Evolutionary conservation across 2,797 vertebrate species (phyloP), one percentile per base, ranked within the genome.

Genomic region (Sebastiscus tertius): DNA sequence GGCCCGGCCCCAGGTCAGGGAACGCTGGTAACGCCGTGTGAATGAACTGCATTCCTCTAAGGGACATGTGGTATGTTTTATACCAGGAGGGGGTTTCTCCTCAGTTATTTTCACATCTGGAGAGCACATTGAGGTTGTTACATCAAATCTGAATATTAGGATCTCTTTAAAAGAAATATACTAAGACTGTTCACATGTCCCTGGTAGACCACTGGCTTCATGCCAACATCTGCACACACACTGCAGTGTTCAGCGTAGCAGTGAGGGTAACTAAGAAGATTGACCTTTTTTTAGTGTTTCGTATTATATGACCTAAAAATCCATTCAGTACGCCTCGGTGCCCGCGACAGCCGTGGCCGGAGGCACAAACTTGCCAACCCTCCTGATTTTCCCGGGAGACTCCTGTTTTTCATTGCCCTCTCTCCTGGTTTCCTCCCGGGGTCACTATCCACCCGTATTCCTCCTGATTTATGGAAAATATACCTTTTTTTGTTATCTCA

Each of bases 61-160:
- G 18, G 60, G 60, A 68, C 70, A n/a, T 61, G 36, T 58, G 71
- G 34, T 58, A 22, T 69, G 55, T 63, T 77, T 46, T 65, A 6
- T 18, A 34, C 52, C 6, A 1, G 9, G 8, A 10, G 54, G 56
- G 18, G 1, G 62, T 4, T 60, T 56, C 18, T 29, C 12, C 7
- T 69, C 22, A 55, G 18, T 52, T 52, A 2, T 33, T 59, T 70
- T 31, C 9, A 67, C 58, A 65, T 79, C 58, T 79, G 58, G 59
- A 68, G 3, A 29, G 9, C 34, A 60, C 33, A 22, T 33, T 26
- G 12, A 3, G 61, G 22, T n/a, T 56, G 2, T 58, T 46, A 18
- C 3, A 33, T 31, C 11, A 6, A 46, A 24, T 52, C 4, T 10
- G 31, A 56, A 61, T 27, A n/a, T 11, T 36, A 1, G 16, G 10